These are phyloP conservation scores for Caenorhabditis sp. DNA, from an alignment of 2,888 invertebrate genomes.

Conservation along the genomic window DNA sequence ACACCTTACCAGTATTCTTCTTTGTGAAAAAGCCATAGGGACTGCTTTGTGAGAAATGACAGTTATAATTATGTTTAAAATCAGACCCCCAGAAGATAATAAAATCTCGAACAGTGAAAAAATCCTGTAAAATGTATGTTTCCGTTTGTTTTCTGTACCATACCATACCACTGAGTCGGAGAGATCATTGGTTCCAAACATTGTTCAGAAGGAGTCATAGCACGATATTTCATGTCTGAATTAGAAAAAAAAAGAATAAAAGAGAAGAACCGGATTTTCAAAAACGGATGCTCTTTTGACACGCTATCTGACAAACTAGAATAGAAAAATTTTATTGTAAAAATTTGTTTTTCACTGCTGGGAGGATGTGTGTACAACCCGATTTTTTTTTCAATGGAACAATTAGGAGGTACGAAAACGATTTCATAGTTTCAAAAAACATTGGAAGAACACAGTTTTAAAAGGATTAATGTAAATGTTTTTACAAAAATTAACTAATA, in stretches of 20 bases:
- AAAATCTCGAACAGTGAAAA: conserved; percentile 33
- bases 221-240: neutral
- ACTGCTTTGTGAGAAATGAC: conserved; percentile 41
- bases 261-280: neutral
- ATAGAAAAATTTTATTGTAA: neutral
- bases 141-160: neutral
- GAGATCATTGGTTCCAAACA: conserved; percentile 33
- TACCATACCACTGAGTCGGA: conserved; percentile 30
- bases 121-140: conserved; percentile 8
- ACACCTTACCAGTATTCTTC: conserved; percentile 42
- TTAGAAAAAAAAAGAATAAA: neutral
- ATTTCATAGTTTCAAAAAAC: too few species aligned
- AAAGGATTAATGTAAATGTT: too few species aligned
- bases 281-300: conserved; percentile 1
- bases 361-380: neutral
- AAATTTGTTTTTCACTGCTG: neutral
- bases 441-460: too few species aligned
- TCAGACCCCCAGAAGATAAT: conserved; percentile 22
- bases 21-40: conserved; percentile 42
- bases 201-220: neutral
- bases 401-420: neutral
- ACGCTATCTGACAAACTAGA: neutral
- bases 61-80: conserved; percentile 38
- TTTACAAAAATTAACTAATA: too few species aligned
- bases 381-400: neutral